Base-by-base conservation (phyloP, 1,140 invertebrate species). In the Apis florea region DNA sequence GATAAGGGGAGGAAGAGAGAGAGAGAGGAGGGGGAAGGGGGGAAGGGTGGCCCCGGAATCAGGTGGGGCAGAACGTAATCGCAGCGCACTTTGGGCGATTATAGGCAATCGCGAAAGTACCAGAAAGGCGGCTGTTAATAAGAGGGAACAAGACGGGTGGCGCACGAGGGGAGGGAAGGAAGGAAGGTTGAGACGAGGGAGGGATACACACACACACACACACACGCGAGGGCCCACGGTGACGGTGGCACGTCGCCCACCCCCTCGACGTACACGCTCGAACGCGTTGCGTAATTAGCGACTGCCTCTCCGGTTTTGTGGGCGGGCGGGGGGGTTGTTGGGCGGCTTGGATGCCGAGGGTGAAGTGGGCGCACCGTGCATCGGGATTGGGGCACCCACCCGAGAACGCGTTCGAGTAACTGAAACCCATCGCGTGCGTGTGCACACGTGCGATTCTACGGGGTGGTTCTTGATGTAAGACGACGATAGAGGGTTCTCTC, bases 261-360 rank as follows among this genome's bases (percentile, higher is more conserved):
- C 82, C 83, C 88, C 82, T 82, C 79, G 83, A 76, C 66, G 59
- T 79, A 59, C 21, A 90, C 87, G 89, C 89, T 89, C 87, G 89
- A 90, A 90, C 87, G 85, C 88, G 83, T 88, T 85, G 84, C 89
- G 89, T 90, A 90, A 90, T 90, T 90, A 90, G 88, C 88, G 89
- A 89, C 85, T 89, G 83, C 86, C 84, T 87, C 84, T 83, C 85
- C 75, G 85, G 79, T 89, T 90, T 90, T 89, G 83, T 78, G 77
- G 83, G 82, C 81, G 83, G 79, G 53, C 6, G 82, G 68, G 69
- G 69, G 77, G 84, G 69, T 64, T 66, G 83, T 75, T 79, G 82
- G 73, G 59, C 64, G 73, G 59, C 72, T 47, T 66, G 77, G 72
- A 77, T 86, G 69, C 49, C 64, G 83, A 54, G 70, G 61, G 80